phyloP scores from a whole-genome alignment of 2,797 vertebrate species.

The Glyptemys insculpta region DNA sequence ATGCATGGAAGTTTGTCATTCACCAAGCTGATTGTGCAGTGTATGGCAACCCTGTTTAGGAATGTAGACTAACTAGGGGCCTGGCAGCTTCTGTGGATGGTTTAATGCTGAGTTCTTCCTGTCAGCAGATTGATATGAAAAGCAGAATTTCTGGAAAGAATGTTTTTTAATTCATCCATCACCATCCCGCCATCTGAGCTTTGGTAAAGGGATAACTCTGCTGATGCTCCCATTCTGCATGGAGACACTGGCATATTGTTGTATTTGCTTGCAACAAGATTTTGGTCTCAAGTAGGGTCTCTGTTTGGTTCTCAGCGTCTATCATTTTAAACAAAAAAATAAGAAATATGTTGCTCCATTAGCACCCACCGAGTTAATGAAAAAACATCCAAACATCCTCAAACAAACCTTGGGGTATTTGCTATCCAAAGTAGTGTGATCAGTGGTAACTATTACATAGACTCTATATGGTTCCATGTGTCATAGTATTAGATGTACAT shows the following conservation, averaged over 20 bases:
- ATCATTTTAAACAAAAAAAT: background rate
- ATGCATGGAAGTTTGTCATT: background rate
- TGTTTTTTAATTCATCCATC: background rate
- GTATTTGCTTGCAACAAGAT: background rate
- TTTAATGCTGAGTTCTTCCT: constrained; percentile 11
- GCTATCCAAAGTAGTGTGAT: background rate
- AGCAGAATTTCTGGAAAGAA: background rate
- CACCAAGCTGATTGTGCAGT: background rate
- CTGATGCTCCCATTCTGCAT: background rate
- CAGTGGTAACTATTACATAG: background rate
- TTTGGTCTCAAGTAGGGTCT: background rate
- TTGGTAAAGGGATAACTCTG: fast-evolving
- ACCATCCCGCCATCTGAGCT: background rate
- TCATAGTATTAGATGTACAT: background rate
- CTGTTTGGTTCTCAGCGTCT: background rate
- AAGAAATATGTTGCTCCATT: background rate
- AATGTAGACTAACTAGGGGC: background rate
- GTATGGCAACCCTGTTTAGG: background rate
- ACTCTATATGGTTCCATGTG: background rate
- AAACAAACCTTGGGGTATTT: background rate
- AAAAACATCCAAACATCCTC: background rate
- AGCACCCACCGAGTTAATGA: background rate
- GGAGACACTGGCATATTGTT: background rate
- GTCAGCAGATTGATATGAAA: background rate
- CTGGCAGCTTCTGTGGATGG: background rate